Conservation (phyloP, 2,888 invertebrate species). For the Esperia sulphurella region DNA sequence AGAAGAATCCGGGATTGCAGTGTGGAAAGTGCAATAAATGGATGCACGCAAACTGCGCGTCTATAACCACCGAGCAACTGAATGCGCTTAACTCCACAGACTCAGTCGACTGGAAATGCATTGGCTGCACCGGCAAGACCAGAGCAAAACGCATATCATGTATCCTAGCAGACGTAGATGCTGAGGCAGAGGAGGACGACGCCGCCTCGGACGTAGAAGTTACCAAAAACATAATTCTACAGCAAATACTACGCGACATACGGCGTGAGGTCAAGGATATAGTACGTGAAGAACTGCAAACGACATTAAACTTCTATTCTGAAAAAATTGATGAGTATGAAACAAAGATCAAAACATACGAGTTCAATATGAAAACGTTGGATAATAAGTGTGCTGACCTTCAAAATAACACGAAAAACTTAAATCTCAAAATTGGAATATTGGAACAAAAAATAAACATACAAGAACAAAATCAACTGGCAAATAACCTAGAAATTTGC, state of each 20-base stretch:
- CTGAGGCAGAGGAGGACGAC: not conserved
- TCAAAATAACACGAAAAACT: slow-evolving; percentile 3
- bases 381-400: not conserved
- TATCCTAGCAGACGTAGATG: slow-evolving; percentile 1
- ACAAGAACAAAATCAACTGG: slow-evolving; percentile 7
- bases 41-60: slow-evolving; percentile 2
- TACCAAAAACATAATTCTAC: too few relatives aligned
- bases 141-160: not conserved
- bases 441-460: slow-evolving; percentile 12
- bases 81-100: not conserved
- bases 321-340: not conserved
- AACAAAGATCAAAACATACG: slow-evolving; percentile 3
- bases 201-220: too few relatives aligned
- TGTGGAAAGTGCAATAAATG: slow-evolving; percentile 1
- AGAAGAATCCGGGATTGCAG: slow-evolving; percentile 2
- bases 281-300: not conserved
- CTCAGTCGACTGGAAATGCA: slow-evolving; percentile 5
- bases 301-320: not conserved
- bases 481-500: slow-evolving; percentile 7
- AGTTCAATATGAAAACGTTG: slow-evolving; percentile 7
- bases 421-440: slow-evolving; percentile 6
- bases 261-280: not conserved
- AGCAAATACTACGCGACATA: too few relatives aligned
- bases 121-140: not conserved
- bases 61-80: slow-evolving; percentile 1